Evolutionary conservation across 2,113 vertebrate genomes (phyloP).

Genomic region (Lepidothrix coronata): DNA sequence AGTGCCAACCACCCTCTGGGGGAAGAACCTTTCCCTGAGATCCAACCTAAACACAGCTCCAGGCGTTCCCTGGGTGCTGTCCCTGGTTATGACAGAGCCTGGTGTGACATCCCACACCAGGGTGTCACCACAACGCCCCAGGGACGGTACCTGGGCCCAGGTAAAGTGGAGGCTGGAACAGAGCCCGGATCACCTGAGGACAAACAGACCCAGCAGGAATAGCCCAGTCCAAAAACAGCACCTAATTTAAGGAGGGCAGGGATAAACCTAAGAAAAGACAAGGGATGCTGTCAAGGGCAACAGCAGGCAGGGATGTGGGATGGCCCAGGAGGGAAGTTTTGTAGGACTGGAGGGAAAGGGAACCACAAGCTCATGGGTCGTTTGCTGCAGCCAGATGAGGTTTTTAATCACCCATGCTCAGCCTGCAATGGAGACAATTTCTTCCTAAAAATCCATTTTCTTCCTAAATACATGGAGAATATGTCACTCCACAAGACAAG

Average conservation of each 20-base stretch:
- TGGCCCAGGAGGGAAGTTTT: not conserved
- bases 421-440: not conserved
- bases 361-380: fast-evolving
- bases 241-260: not conserved
- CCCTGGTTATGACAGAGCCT: not conserved
- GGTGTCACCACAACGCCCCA: fast-evolving
- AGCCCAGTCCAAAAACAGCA: not conserved
- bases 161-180: not conserved
- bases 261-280: not conserved
- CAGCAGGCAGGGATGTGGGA: not conserved
- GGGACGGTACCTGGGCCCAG: not conserved
- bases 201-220: not conserved
- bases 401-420: not conserved
- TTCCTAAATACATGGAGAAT: not conserved
- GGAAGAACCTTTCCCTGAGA: not conserved
- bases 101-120: not conserved
- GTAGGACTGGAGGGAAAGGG: not conserved
- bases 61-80: not conserved
- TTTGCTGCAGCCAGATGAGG: not conserved
- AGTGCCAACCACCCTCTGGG: not conserved
- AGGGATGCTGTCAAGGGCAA: not conserved
- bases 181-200: not conserved
- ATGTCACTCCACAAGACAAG: not conserved
- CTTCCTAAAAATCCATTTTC: not conserved
- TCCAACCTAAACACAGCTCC: not conserved